These are phyloP conservation scores for Melieria omissa DNA, from an alignment of 2,888 invertebrate species.

Conservation along the genomic window DNA sequence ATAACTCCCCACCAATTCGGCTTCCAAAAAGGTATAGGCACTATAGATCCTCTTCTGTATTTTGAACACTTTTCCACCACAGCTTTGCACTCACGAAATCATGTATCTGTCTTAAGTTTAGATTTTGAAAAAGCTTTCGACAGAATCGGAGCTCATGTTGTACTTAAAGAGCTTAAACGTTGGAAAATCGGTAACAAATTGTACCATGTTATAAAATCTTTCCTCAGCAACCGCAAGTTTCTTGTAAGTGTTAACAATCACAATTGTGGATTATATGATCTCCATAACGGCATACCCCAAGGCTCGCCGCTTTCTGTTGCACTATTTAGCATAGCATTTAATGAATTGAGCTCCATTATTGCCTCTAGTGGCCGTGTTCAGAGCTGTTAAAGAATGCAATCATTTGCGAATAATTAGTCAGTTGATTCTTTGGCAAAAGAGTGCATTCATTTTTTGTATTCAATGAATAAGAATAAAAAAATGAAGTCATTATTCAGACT, in stretches of 20 bases:
- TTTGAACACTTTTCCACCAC: too few relatives aligned
- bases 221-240: constrained; percentile 5
- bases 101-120: too few relatives aligned
- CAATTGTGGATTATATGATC: neutral
- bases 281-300: neutral
- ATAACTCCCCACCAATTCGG: too few relatives aligned
- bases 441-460: too few relatives aligned
- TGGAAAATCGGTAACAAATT: neutral
- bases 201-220: neutral
- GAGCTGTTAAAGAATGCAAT: too few relatives aligned
- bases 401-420: too few relatives aligned
- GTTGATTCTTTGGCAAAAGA: too few relatives aligned
- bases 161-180: neutral
- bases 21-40: too few relatives aligned
- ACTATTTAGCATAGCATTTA: neutral
- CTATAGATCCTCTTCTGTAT: too few relatives aligned
- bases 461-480: too few relatives aligned
- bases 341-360: neutral
- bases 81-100: too few relatives aligned
- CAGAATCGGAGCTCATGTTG: neutral
- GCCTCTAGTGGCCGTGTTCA: neutral
- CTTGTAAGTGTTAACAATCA: neutral
- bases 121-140: constrained; percentile 1
- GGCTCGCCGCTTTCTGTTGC: neutral
- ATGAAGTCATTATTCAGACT: too few relatives aligned